Base-by-base conservation (phyloP, 2,797 vertebrate species). In the Manis javanica region DNA sequence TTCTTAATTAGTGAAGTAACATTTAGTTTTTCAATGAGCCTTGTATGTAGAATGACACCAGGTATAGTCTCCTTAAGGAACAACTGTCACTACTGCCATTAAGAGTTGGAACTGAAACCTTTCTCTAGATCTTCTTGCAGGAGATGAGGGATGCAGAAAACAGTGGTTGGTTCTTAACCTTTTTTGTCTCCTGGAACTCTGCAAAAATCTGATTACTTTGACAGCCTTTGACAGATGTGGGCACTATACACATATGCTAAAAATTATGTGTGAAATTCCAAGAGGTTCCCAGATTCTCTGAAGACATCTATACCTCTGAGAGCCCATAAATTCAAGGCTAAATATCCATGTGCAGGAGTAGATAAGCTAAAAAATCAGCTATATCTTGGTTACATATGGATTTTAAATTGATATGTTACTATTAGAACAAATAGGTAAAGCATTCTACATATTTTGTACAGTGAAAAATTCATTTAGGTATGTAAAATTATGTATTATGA, bases 401-500 rank as follows among this genome's bases (percentile, higher is more conserved):
- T 49, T 90, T 75, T 92, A 46, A 66, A 81, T 69, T 49, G 84
- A 57, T 75, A 55, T 24, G 39, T 71, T 49, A 88, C 29, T 79
- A n/a, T 11, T 94, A 53, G 21, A 5, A 69, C 18, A 88, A 85
- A 24, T 55, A 94, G 59, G 21, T 49, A 68, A 92, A 96, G 21
- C 3, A 75, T 75, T 63, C 61, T 13, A 39, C 12, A 74, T 63
- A 9, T 11, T 57, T 68, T 79, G 69, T 53, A 63, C 85, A 81
- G 72, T 34, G 2, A 69, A 87, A 77, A 77, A 71, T 75, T 34
- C 10, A 93, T 69, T 71, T 86, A n/a, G 1, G 66, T 39, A 4
- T 57, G 16, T 12, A 74, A 15, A 89, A 31, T 49, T 39, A 85
- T 51, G 63, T 68, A 72, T 46, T 53, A 79, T 24, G 39, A 31